phyloP scores from a whole-genome alignment of 2,113 vertebrate genomes.

The Cochlearius cochlearius region DNA sequence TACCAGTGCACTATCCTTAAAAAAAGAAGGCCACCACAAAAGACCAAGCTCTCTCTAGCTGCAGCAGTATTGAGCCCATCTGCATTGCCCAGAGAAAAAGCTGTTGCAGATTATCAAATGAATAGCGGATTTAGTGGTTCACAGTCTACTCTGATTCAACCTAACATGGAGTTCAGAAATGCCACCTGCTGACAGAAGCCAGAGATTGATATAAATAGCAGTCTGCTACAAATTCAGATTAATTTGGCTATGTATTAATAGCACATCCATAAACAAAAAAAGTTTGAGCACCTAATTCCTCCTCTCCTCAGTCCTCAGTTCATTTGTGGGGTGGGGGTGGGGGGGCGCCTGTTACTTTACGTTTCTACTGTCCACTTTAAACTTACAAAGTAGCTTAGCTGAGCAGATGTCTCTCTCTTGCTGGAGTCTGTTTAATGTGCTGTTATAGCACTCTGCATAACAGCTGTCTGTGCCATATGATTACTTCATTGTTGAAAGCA shows the following conservation, averaged over 20 bases:
- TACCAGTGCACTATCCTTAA: background rate
- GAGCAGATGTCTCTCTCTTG: background rate
- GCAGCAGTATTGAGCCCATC: background rate
- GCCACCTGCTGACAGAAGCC: slow-evolving; percentile 33
- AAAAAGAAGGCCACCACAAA: background rate
- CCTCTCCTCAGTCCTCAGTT: background rate
- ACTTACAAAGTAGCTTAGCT: background rate
- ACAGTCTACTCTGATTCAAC: background rate
- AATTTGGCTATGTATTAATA: background rate
- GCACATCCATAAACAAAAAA: background rate
- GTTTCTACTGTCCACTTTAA: background rate
- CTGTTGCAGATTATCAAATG: background rate
- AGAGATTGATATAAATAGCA: background rate
- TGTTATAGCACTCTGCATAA: background rate
- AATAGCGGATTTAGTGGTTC: background rate
- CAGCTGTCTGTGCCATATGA: slow-evolving; percentile 47
- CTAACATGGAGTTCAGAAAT: background rate
- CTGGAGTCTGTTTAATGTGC: slow-evolving; percentile 11
- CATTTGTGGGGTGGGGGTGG: too few species aligned
- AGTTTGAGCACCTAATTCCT: background rate
- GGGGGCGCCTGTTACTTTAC: background rate
- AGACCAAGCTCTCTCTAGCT: background rate
- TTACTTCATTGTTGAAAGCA: slow-evolving; percentile 62
- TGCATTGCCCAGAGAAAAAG: background rate
- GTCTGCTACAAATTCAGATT: background rate